A percentile compares a stretch with the other conserved stretches of the same genome.
Conservation (phyloP, 2,797 vertebrate genomes). For the Labeo calbasu region DNA sequence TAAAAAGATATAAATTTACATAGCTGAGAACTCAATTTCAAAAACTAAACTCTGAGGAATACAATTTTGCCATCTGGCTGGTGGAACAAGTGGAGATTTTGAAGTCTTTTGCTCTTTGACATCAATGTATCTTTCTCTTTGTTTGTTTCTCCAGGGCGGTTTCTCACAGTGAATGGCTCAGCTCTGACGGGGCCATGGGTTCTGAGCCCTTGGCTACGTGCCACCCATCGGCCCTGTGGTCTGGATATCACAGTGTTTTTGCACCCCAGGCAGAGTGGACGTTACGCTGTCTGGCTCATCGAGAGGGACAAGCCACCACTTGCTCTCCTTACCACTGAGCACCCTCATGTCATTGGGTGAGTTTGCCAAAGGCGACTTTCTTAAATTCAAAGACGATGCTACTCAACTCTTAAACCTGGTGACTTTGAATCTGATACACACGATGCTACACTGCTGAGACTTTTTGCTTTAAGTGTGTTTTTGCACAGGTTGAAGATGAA, state of each 20-base stretch:
- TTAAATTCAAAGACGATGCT: neutral
- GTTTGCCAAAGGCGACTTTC: constrained; percentile 46
- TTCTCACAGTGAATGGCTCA: constrained; percentile 78
- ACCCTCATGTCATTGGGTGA: constrained; percentile 80
- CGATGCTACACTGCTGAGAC: neutral
- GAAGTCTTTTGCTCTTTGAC: neutral
- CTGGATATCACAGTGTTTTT: constrained; percentile 81
- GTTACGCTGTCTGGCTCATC: constrained; percentile 79
- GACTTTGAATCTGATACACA: constrained; percentile 2
- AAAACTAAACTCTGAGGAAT: neutral
- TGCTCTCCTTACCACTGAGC: constrained; percentile 76
- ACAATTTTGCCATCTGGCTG: neutral
- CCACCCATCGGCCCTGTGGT: constrained; percentile 68
- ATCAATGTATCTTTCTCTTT: constrained; percentile 3
- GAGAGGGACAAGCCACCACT: constrained; percentile 77
- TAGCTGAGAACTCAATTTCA: neutral
- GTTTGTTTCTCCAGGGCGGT: constrained; percentile 69
- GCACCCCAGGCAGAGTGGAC: constrained; percentile 77
- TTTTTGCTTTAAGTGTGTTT: neutral
- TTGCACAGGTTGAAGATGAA: constrained; percentile 6
- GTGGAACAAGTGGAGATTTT: neutral
- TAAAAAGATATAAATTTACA: neutral
- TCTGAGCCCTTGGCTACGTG: constrained; percentile 80
- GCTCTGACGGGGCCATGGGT: constrained; percentile 79
- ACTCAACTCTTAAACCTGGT: neutral